Evolutionary conservation across 2,888 invertebrate genomes (phyloP), one percentile per base, ranked within the genome.

Genomic region (Philereme vetulata): DNA sequence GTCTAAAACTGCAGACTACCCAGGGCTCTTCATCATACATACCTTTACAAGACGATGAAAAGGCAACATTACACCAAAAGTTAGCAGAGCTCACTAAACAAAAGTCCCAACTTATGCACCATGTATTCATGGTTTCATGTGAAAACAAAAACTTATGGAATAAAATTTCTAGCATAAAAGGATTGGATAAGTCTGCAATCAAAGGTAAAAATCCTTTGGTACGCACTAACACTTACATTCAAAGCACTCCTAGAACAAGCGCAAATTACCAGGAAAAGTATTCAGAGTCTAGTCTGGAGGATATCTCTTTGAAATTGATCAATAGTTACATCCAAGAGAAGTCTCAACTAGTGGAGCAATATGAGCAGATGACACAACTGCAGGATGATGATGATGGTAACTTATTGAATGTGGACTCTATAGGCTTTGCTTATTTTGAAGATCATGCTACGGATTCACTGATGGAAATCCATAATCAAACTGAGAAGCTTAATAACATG

Each of bases 131-230:
- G 96, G 96, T 97, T 7, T 95, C 96, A 4, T 94, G 94, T 72
- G 97, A 97, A 82, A 97, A 97, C 80, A 95, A 95, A 74, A 95
- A 95, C 67, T 84, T 97, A 45, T 97, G 97, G 97, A 94, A 93
- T 58, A 94, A 95, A 74, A 89, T 97, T 56, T 95, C 95, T 4
- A 93, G 93, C 9, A 65, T 89, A 35, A 91, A 85, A 55, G 77
- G 77, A 0, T 65, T 78, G 9, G 84, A 86, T 8, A 90, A 83
- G 70, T 48, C 64, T 0, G 51, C 72, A n/a, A 75, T 49, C 56
- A 83, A 82, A 65, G 72, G 72, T 35, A 91, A 85, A 62, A 82
- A 86, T 60, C 86, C 88, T 11, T 74, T 90, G 56, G 55, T 88
- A 21, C 80, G 90, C 3, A 89, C 88, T 0, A 94, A 95, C 74